phyloP scores from a whole-genome alignment of 92 coral and sea anemone genomes.

The Zoanthus gigantus region DNA sequence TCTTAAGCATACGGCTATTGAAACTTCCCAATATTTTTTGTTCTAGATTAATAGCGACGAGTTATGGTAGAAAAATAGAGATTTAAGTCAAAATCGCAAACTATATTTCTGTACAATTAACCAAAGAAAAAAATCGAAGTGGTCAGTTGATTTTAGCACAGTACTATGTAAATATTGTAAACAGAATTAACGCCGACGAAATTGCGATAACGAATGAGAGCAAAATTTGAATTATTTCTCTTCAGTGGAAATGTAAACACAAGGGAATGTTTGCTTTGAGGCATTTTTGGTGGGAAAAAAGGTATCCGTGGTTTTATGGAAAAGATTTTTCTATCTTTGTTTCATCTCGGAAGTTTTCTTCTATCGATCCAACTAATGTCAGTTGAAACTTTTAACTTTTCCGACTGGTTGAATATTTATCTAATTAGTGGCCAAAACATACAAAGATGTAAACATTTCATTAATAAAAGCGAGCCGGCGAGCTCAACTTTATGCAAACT shows the following conservation, averaged over 20 bases:
- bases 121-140: not conserved
- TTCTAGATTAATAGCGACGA: not conserved
- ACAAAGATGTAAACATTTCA: constrained; percentile 53
- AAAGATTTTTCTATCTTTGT: constrained; percentile 15
- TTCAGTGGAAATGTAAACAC: constrained; percentile 64
- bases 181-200: constrained; percentile 78
- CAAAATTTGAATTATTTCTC: constrained; percentile 75
- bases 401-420: constrained; percentile 80
- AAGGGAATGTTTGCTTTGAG: constrained; percentile 63
- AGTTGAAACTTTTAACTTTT: constrained; percentile 61
- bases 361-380: constrained; percentile 63
- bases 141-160: constrained; percentile 54
- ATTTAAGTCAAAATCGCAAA: not conserved
- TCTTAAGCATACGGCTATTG: constrained; percentile 22
- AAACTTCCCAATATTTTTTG: not conserved
- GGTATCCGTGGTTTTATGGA: constrained; percentile 51
- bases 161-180: constrained; percentile 64
- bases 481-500: constrained; percentile 68
- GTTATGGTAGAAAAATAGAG: not conserved
- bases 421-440: constrained; percentile 77
- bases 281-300: constrained; percentile 55
- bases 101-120: not conserved
- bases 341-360: constrained; percentile 54
- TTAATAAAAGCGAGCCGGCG: constrained; percentile 60
- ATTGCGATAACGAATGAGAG: constrained; percentile 60